phyloP scores from a whole-genome alignment of 2,888 invertebrate species.

The Epistrophe grossulariae region DNA sequence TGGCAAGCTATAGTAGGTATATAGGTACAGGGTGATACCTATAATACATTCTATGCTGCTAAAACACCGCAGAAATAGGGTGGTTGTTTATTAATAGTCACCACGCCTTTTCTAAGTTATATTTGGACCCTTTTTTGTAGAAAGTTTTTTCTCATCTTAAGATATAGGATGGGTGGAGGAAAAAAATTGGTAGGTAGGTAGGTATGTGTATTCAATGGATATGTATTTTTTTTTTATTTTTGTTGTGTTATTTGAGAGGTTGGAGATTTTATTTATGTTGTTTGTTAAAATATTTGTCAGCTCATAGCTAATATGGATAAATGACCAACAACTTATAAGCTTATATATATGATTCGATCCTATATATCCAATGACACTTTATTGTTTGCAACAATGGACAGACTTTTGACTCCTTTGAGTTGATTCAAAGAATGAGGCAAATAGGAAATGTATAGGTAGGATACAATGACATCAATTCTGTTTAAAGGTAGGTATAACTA shows the following conservation, averaged over 20 bases:
- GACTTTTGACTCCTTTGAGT: background rate
- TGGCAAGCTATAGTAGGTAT: background rate
- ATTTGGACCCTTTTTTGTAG: conserved; percentile 68
- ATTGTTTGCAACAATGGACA: conserved; percentile 3
- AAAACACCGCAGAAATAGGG: conserved; percentile 18
- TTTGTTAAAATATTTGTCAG: conserved; percentile 42
- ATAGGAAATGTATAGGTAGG: background rate
- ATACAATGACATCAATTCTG: background rate
- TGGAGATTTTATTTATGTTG: conserved; percentile 36
- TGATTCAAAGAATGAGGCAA: background rate
- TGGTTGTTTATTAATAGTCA: conserved; percentile 73
- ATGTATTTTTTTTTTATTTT: conserved; percentile 9
- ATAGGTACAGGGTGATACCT: conserved; percentile 20
- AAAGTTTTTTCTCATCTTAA: conserved; percentile 12
- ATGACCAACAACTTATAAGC: conserved; percentile 29
- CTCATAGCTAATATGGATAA: conserved; percentile 34
- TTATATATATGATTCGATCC: conserved; percentile 24
- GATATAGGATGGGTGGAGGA: conserved; percentile 6
- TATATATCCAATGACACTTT: background rate
- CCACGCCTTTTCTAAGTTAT: conserved; percentile 74
- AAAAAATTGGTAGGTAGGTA: background rate
- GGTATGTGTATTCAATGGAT: conserved; percentile 6
- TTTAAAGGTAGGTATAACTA: background rate
- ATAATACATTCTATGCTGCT: background rate
- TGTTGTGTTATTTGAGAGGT: conserved; percentile 13